Percentiles rank a stretch among this genome's conserved stretches.
Conservation (phyloP, 2,113 vertebrate species). For the Lanius ludovicianus region DNA sequence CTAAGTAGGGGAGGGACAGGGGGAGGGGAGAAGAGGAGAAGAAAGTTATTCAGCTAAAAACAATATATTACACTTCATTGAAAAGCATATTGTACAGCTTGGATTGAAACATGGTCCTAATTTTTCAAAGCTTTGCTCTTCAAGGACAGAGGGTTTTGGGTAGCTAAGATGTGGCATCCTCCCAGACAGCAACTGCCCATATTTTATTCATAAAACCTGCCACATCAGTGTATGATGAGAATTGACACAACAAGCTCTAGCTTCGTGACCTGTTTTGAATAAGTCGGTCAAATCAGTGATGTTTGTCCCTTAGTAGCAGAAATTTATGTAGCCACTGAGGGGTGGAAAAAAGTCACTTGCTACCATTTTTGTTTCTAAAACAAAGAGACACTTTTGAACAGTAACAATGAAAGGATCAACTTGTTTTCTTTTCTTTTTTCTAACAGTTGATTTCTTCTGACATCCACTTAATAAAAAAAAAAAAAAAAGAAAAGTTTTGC, state of each 20-base stretch:
- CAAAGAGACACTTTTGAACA: conserved; percentile 17
- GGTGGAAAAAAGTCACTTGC: not conserved
- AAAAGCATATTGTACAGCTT: conserved; percentile 64
- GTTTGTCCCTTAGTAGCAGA: conserved; percentile 21
- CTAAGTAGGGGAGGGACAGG: not conserved
- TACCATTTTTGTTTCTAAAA: conserved; percentile 44
- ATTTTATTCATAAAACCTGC: conserved; percentile 72
- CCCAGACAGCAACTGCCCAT: conserved; percentile 55
- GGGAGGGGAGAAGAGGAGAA: conserved; percentile 35
- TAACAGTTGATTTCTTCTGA: conserved; percentile 25
- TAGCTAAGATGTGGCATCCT: conserved; percentile 68
- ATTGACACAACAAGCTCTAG: conserved; percentile 48
- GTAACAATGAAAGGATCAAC: conserved; percentile 14
- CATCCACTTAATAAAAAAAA: not conserved
- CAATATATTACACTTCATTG: conserved; percentile 66
- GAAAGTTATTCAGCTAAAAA: conserved; percentile 71
- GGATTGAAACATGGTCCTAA: conserved; percentile 70
- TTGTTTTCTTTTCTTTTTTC: conserved; percentile 31
- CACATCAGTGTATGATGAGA: conserved; percentile 47
- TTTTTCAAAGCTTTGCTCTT: conserved; percentile 75
- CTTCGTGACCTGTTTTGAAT: conserved; percentile 35
- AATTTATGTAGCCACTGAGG: not conserved
- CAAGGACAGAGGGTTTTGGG: conserved; percentile 58
- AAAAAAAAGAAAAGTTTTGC: not conserved
- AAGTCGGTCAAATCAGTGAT: conserved; percentile 16